Evolutionary conservation across 2,113 vertebrate species (phyloP).

Genomic region (Myxocyprinus asiaticus): DNA sequence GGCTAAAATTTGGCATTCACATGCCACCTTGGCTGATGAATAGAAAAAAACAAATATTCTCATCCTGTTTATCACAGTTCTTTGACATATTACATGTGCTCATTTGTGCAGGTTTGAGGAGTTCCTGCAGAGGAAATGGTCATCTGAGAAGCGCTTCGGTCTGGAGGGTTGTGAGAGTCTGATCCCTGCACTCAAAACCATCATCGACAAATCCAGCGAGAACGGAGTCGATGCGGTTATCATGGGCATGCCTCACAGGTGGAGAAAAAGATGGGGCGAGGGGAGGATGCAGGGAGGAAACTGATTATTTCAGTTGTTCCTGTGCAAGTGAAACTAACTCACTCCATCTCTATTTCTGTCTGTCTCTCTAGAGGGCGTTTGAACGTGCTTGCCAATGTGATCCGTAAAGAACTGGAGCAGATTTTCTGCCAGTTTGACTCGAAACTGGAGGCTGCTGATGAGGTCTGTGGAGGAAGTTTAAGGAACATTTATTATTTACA

Average conservation of each 20-base stretch:
- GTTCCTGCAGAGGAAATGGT: slow-evolving; percentile 97
- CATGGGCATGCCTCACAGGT: slow-evolving; percentile 99
- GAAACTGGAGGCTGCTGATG: slow-evolving; percentile 94
- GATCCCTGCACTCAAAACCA: slow-evolving; percentile 96
- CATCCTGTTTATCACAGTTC: not conserved
- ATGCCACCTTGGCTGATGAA: too few relatives aligned
- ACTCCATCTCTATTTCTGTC: not conserved
- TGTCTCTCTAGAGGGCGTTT: slow-evolving; percentile 83
- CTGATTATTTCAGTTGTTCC: too few relatives aligned
- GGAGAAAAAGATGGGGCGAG: not conserved
- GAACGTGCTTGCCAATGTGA: slow-evolving; percentile 95
- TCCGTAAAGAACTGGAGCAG: slow-evolving; percentile 96
- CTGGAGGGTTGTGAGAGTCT: slow-evolving; percentile 95
- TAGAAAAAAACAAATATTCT: too few relatives aligned
- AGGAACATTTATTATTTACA: too few relatives aligned
- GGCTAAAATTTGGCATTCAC: too few relatives aligned
- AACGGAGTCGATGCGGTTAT: slow-evolving; percentile 94
- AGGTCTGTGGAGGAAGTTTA: slow-evolving; percentile 66
- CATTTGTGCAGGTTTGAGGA: slow-evolving; percentile 87
- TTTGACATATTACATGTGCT: not conserved
- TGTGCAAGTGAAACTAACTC: too few relatives aligned
- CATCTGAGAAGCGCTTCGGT: slow-evolving; percentile 96
- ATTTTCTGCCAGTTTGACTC: slow-evolving; percentile 99
- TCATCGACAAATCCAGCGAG: slow-evolving; percentile 94
- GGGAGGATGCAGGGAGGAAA: too few relatives aligned